phyloP scores from a whole-genome alignment of 2,888 invertebrate species.

The Heliconius cydno region DNA sequence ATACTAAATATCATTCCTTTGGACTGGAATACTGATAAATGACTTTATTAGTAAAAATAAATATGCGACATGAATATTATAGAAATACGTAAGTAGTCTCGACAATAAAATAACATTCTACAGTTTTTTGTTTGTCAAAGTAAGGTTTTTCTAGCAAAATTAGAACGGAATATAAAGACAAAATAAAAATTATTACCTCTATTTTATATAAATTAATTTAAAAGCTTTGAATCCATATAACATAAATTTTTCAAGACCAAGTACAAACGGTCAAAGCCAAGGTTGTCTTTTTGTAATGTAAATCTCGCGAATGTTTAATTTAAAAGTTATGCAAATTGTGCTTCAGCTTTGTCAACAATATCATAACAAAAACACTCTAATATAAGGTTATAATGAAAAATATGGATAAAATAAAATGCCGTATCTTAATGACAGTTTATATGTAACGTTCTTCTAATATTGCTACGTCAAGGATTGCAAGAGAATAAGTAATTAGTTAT shows the following conservation, averaged over 20 bases:
- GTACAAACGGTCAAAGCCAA: slow-evolving; percentile 25
- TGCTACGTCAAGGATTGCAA: neutral
- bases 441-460: neutral
- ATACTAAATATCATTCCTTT: too few relatives aligned
- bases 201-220: neutral
- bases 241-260: slow-evolving; percentile 20
- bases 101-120: too few relatives aligned
- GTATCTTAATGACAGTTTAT: neutral
- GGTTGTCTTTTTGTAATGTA: slow-evolving; percentile 17
- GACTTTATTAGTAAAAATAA: too few relatives aligned
- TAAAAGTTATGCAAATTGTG: slow-evolving; percentile 20
- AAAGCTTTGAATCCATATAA: neutral
- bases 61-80: too few relatives aligned
- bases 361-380: neutral
- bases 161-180: too few relatives aligned
- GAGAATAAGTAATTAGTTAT: neutral
- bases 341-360: neutral
- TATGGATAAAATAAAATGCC: neutral
- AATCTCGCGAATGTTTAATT: slow-evolving; percentile 5
- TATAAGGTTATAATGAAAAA: neutral
- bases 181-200: too few relatives aligned
- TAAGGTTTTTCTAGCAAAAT: too few relatives aligned
- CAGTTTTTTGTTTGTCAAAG: too few relatives aligned
- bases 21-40: too few relatives aligned
- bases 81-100: too few relatives aligned